Percentiles rank a stretch among this genome's conserved stretches.
These are phyloP conservation scores for Callaeas wilsoni DNA, from an alignment of 2,113 vertebrate genomes.

Conservation along the genomic window DNA sequence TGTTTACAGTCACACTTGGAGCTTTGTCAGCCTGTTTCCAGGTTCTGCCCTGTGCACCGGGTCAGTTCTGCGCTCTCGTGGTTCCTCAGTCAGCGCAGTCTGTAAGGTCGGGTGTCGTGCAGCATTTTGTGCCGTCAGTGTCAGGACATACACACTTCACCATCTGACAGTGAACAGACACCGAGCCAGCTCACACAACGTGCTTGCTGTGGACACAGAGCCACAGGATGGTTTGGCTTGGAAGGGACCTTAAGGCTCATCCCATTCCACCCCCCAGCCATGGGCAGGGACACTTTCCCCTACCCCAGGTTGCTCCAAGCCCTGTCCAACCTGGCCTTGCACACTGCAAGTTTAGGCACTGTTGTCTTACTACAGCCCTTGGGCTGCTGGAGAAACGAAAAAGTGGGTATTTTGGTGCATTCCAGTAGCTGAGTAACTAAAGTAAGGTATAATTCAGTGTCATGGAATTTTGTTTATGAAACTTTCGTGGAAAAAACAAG, in stretches of 20 bases:
- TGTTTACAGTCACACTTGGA: background rate
- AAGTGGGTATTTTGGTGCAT: background rate
- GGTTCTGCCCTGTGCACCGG: background rate
- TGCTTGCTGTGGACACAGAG: background rate
- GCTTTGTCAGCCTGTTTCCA: accelerated
- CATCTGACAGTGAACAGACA: background rate
- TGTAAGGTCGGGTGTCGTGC: background rate
- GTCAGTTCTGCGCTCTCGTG: background rate
- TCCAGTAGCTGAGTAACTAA: background rate
- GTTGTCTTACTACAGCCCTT: background rate
- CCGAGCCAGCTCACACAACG: background rate
- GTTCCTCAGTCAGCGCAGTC: accelerated
- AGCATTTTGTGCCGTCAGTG: accelerated
- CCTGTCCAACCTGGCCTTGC: accelerated
- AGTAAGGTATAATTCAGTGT: background rate
- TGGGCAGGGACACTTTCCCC: background rate
- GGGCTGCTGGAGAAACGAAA: background rate
- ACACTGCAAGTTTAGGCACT: background rate
- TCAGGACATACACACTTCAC: background rate
- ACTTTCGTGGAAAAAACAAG: background rate
- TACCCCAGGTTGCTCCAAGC: background rate
- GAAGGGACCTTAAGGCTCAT: background rate
- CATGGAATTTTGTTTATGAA: background rate
- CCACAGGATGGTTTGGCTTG: background rate
- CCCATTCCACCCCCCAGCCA: background rate